Evolutionary conservation across 2,888 invertebrate genomes (phyloP).

Genomic region (Caenorhabditis virilis): DNA sequence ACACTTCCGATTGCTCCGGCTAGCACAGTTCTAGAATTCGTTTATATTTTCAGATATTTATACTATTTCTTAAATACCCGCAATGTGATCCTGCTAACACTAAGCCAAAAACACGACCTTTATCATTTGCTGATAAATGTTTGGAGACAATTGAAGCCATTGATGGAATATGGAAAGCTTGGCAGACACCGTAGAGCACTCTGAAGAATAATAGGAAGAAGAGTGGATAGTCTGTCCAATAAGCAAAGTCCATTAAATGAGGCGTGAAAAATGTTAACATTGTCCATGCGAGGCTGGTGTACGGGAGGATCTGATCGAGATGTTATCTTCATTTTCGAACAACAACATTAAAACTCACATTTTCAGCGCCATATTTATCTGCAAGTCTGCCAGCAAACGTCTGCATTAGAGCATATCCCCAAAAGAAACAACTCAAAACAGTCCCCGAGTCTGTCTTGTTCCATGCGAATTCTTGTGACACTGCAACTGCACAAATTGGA

Average conservation of each 20-base stretch:
- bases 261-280: conserved; percentile 65
- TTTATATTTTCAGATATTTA: not conserved
- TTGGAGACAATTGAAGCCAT: conserved; percentile 77
- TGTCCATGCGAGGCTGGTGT: conserved; percentile 73
- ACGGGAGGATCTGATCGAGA: conserved; percentile 74
- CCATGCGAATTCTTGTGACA: conserved; percentile 76
- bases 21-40: conserved; percentile 75
- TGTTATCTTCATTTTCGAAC: conserved; percentile 1
- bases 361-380: conserved; percentile 65
- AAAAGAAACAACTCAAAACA: conserved; percentile 78
- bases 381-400: conserved; percentile 72
- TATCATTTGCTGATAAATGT: conserved; percentile 75
- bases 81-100: conserved; percentile 75
- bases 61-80: conserved; percentile 53
- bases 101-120: conserved; percentile 77
- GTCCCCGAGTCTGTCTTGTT: conserved; percentile 78
- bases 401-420: conserved; percentile 78
- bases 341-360: conserved; percentile 10
- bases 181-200: conserved; percentile 76
- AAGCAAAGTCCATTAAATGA: conserved; percentile 70
- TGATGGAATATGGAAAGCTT: conserved; percentile 78
- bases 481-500: conserved; percentile 76
- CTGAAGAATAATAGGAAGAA: conserved; percentile 75
- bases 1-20: conserved; percentile 77
- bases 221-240: conserved; percentile 71